phyloP scores from a whole-genome alignment of 2,888 invertebrate species.

The Habroteleia sp. region DNA sequence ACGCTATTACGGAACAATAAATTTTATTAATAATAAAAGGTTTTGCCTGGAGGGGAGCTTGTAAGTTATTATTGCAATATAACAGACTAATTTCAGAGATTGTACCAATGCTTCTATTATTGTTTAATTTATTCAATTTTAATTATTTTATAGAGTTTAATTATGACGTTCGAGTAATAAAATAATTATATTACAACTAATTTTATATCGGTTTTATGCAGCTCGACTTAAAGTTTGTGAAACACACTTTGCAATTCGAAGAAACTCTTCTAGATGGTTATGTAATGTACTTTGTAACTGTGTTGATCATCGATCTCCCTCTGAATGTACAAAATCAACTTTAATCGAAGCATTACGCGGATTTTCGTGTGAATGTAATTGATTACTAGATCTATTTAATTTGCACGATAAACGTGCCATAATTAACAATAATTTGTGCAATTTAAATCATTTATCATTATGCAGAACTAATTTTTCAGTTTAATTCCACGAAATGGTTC shows the following conservation, averaged over 20 bases:
- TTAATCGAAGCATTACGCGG: slow-evolving; percentile 10
- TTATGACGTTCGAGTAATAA: too few relatives aligned
- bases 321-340: slow-evolving; percentile 5
- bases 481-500: background rate
- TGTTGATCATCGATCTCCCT: slow-evolving; percentile 8
- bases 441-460: slow-evolving; percentile 29
- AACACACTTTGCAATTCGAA: too few relatives aligned
- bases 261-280: too few relatives aligned
- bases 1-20: slow-evolving; percentile 26
- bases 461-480: slow-evolving; percentile 23
- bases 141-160: too few relatives aligned
- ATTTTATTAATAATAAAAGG: slow-evolving; percentile 35
- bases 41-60: too few relatives aligned
- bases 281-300: background rate
- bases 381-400: slow-evolving; percentile 33
- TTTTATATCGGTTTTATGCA: too few relatives aligned
- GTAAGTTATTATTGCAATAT: too few relatives aligned
- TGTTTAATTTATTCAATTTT: too few relatives aligned
- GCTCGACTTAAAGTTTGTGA: too few relatives aligned
- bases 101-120: too few relatives aligned
- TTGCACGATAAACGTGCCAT: slow-evolving; percentile 29
- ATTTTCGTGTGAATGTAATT: slow-evolving; percentile 26
- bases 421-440: slow-evolving; percentile 13
- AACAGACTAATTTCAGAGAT: too few relatives aligned
- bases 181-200: too few relatives aligned